phyloP scores from a whole-genome alignment of 2,888 invertebrate species.

The Eupithecia dodoneata region DNA sequence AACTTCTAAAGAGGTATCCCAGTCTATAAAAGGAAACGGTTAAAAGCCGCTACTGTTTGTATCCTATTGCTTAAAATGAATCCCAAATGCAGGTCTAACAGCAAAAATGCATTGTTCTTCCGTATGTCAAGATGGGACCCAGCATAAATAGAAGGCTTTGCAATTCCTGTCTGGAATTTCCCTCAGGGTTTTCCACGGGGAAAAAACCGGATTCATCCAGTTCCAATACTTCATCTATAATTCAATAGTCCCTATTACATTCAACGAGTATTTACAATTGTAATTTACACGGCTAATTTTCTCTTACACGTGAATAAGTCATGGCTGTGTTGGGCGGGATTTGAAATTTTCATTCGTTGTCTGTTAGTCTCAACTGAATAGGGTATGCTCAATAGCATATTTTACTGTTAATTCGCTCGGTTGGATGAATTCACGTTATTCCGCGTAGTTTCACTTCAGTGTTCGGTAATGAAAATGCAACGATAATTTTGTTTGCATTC shows the following conservation, averaged over 20 bases:
- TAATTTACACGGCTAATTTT: slow-evolving; percentile 67
- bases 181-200: slow-evolving; percentile 72
- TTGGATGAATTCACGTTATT: slow-evolving; percentile 11
- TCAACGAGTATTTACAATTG: slow-evolving; percentile 64
- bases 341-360: slow-evolving; percentile 52
- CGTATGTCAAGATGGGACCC: slow-evolving; percentile 69
- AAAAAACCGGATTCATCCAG: slow-evolving; percentile 67
- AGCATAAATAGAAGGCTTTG: slow-evolving; percentile 80
- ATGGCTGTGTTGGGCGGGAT: slow-evolving; percentile 50
- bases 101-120: slow-evolving; percentile 67
- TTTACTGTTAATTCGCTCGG: slow-evolving; percentile 20
- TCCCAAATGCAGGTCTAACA: slow-evolving; percentile 19
- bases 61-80: not conserved
- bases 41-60: not conserved
- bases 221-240: slow-evolving; percentile 73
- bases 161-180: slow-evolving; percentile 73
- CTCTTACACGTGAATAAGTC: slow-evolving; percentile 56
- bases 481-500: slow-evolving; percentile 11
- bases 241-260: slow-evolving; percentile 72
- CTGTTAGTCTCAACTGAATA: slow-evolving; percentile 33
- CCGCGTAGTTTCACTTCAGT: slow-evolving; percentile 5
- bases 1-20: not conserved
- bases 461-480: slow-evolving; percentile 12
- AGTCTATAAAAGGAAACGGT: not conserved
- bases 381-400: slow-evolving; percentile 19